A percentile compares a stretch with the other conserved stretches of the same genome.
Evolutionary conservation across 2,888 invertebrate genomes (phyloP).

Genomic region (Carcina quercana): DNA sequence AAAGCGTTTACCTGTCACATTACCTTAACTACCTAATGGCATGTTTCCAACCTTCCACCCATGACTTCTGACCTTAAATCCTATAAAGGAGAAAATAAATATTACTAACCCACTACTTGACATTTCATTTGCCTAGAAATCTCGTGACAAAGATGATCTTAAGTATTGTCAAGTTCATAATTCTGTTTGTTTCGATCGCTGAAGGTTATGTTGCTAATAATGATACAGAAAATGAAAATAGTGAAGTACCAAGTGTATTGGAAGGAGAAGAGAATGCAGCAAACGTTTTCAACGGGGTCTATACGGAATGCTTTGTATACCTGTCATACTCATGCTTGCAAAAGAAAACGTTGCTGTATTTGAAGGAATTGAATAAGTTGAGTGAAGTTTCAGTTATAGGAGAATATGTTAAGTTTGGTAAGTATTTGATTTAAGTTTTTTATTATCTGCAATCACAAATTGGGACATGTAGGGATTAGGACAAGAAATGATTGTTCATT

Average conservation of each 20-base stretch:
- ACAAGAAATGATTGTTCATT: too few species aligned
- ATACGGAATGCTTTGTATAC: conserved; percentile 70
- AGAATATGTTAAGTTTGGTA: conserved; percentile 70
- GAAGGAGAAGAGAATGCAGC: conserved; percentile 25
- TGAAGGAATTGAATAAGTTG: conserved; percentile 68
- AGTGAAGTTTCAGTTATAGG: conserved; percentile 73
- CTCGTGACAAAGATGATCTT: conserved; percentile 32
- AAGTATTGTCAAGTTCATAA: conserved; percentile 14
- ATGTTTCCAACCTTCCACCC: conserved; percentile 48
- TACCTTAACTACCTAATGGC: conserved; percentile 31
- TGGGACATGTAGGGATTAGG: too few species aligned
- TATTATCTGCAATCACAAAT: too few species aligned
- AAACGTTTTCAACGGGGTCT: conserved; percentile 65
- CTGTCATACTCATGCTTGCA: conserved; percentile 74
- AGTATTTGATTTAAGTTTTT: too few species aligned
- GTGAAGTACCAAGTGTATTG: conserved; percentile 11
- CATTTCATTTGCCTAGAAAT: conserved; percentile 42
- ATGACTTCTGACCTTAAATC: conserved; percentile 46
- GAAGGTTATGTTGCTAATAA: conserved; percentile 1
- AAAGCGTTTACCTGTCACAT: conserved; percentile 18
- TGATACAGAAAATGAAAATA: conserved; percentile 11
- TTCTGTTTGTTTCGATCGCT: neutral
- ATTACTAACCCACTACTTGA: conserved; percentile 26
- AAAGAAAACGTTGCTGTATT: conserved; percentile 70
- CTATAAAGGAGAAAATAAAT: conserved; percentile 62